Evolutionary conservation across 2,888 invertebrate species (phyloP).

Genomic region (Macropis europaea): DNA sequence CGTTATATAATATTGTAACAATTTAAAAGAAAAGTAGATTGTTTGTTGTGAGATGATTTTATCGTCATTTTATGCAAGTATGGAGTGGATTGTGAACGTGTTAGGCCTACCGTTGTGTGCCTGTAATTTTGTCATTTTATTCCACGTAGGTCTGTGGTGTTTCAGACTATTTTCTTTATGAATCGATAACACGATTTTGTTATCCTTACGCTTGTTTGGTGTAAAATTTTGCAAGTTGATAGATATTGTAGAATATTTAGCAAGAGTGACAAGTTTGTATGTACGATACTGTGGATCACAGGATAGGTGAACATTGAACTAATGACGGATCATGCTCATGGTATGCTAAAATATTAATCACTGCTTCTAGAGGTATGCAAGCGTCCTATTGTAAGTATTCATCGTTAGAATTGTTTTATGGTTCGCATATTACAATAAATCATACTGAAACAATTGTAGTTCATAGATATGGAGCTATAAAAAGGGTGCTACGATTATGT

Average conservation of each 20-base stretch:
- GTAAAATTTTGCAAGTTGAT: no score
- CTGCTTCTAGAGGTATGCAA: constrained; percentile 21
- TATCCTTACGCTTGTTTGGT: no score
- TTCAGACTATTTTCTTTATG: no score
- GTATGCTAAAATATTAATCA: constrained; percentile 35
- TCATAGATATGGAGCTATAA: neutral
- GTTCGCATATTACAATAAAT: constrained; percentile 6
- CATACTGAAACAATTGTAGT: constrained; percentile 1
- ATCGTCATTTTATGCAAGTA: no score
- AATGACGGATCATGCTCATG: constrained; percentile 55
- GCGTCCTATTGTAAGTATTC: constrained; percentile 31
- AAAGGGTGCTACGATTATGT: neutral
- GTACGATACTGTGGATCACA: neutral
- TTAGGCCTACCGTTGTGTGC: no score
- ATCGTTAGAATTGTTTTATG: constrained; percentile 1
- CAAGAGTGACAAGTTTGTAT: neutral
- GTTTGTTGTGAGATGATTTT: no score
- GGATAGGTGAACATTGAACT: constrained; percentile 31
- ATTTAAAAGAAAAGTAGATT: no score
- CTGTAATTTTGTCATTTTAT: no score
- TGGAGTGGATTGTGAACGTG: no score
- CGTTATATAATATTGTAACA: no score
- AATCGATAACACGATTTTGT: no score
- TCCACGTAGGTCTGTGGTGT: no score
- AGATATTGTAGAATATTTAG: neutral